Evolutionary conservation across 2,797 vertebrate species (phyloP).

Genomic region (Orestias chungarensis): DNA sequence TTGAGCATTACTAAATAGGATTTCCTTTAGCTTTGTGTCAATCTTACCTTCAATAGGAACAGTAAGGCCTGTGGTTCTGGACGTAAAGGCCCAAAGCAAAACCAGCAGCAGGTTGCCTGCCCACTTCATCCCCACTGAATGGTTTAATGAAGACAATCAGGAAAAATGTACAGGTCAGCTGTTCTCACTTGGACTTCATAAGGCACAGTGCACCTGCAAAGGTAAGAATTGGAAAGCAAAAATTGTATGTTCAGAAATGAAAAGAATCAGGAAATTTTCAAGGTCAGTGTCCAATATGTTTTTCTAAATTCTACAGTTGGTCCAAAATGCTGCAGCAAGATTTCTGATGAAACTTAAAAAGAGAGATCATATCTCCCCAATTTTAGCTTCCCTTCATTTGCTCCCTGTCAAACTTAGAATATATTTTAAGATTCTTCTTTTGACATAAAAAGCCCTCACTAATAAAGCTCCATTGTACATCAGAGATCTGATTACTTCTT

Average conservation of each 20-base stretch:
- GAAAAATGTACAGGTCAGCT: slow-evolving; percentile 43
- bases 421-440: too few species aligned
- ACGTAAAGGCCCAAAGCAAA: slow-evolving; percentile 70
- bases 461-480: too few species aligned
- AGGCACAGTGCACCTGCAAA: slow-evolving; percentile 59
- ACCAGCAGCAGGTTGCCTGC: slow-evolving; percentile 55
- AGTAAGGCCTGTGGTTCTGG: slow-evolving; percentile 44
- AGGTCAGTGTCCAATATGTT: not conserved
- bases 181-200: slow-evolving; percentile 45
- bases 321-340: too few species aligned
- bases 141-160: slow-evolving; percentile 27
- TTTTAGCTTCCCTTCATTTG: too few species aligned
- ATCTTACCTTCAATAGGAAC: slow-evolving; percentile 77
- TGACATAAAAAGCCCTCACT: too few species aligned
- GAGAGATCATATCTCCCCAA: too few species aligned
- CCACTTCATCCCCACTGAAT: slow-evolving; percentile 70
- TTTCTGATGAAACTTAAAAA: too few species aligned
- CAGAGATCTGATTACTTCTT: too few species aligned
- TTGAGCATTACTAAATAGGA: not conserved
- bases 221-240: not conserved
- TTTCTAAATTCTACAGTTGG: too few species aligned
- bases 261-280: not conserved
- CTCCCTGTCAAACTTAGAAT: too few species aligned
- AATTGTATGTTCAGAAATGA: not conserved
- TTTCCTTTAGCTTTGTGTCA: not conserved